Evolutionary conservation across 2,113 vertebrate species (phyloP).

Genomic region (Carassius gibelio): DNA sequence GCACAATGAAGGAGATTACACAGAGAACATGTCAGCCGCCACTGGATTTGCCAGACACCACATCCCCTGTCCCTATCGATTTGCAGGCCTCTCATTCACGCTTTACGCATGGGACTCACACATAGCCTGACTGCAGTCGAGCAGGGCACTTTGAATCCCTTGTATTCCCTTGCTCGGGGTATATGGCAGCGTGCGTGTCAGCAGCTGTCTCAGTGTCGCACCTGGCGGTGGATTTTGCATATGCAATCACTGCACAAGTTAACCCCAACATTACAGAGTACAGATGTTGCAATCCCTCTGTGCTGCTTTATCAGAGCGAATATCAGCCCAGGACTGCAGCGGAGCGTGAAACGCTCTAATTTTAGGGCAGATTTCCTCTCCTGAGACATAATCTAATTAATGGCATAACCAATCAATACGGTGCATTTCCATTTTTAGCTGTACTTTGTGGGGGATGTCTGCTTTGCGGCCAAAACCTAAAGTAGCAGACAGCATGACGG

Average conservation of each 20-base stretch:
- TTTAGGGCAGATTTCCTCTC: conserved; percentile 63
- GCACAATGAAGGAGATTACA: conserved; percentile 80
- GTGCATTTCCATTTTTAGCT: conserved; percentile 49
- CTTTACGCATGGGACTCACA: conserved; percentile 69
- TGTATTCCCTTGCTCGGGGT: conserved; percentile 42
- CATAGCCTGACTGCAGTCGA: conserved; percentile 58
- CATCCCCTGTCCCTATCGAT: conserved; percentile 78
- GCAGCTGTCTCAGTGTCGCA: conserved; percentile 68
- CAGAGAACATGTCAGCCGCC: conserved; percentile 76
- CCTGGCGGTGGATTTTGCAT: conserved; percentile 71
- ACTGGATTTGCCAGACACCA: conserved; percentile 76
- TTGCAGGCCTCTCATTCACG: conserved; percentile 76
- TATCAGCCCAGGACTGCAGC: conserved; percentile 4
- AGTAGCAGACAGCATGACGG: neutral
- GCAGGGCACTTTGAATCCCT: conserved; percentile 58
- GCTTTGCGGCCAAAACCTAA: conserved; percentile 10
- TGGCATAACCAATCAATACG: conserved; percentile 56
- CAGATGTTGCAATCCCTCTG: conserved; percentile 74
- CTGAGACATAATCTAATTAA: conserved; percentile 56
- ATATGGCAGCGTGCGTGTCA: conserved; percentile 47
- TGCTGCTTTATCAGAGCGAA: conserved; percentile 66
- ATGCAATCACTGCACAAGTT: conserved; percentile 74
- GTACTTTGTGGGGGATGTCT: conserved; percentile 43
- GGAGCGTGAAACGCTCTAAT: conserved; percentile 60
- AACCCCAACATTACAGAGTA: conserved; percentile 72